These are phyloP conservation scores for Rutpela maculata DNA, from an alignment of 2,888 invertebrate genomes.

Conservation along the genomic window DNA sequence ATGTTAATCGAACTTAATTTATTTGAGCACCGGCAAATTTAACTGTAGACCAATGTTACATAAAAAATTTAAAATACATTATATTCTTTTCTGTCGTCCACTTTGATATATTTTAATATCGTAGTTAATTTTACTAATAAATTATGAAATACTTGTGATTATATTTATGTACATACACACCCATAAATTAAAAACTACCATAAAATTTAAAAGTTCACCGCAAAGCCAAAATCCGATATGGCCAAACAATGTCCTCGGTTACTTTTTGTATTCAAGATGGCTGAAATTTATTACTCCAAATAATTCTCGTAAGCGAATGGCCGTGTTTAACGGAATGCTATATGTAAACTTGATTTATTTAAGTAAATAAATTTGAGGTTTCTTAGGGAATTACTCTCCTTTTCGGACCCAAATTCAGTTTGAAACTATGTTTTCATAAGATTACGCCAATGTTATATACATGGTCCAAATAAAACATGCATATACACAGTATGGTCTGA, in stretches of 20 bases:
- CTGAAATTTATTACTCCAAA: conserved; percentile 2
- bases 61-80: too few relatives aligned
- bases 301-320: conserved; percentile 4
- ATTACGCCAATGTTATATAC: too few relatives aligned
- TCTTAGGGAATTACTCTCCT: conserved; percentile 3
- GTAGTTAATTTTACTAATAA: background rate
- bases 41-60: too few relatives aligned
- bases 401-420: conserved; percentile 1
- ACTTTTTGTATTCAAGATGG: conserved; percentile 3
- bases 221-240: background rate
- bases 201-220: background rate
- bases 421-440: background rate
- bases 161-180: background rate
- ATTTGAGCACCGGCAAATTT: too few relatives aligned
- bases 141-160: background rate
- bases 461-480: too few relatives aligned
- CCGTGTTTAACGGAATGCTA: conserved; percentile 3
- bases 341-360: conserved; percentile 7
- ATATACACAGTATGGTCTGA: too few relatives aligned
- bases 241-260: conserved; percentile 2
- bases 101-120: background rate
- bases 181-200: background rate
- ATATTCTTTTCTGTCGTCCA: too few relatives aligned
- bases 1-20: too few relatives aligned
- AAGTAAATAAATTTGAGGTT: conserved; percentile 7